A percentile compares a stretch with the other conserved stretches of the same genome.
phyloP scores from a whole-genome alignment of 2,888 invertebrate genomes.

The Nomada ruficornis region DNA sequence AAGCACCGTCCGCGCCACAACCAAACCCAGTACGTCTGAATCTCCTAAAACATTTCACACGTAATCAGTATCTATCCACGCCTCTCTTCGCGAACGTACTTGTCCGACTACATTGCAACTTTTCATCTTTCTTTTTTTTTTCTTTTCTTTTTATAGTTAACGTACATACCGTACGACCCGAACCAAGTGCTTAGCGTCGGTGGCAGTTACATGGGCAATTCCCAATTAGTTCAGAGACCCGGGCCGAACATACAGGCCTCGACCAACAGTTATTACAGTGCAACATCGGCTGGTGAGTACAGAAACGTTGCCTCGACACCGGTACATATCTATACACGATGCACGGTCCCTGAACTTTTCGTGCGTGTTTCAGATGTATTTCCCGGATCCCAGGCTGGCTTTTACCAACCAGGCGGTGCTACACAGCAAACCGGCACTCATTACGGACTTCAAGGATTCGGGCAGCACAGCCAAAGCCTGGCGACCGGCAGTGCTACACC shows the following conservation, averaged over 20 bases:
- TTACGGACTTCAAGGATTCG: slow-evolving; percentile 84
- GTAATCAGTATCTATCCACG: no score
- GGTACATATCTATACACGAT: neutral
- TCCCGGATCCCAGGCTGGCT: slow-evolving; percentile 83
- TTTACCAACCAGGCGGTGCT: slow-evolving; percentile 83
- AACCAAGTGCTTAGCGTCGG: slow-evolving; percentile 85
- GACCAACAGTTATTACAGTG: slow-evolving; percentile 83
- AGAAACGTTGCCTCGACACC: neutral
- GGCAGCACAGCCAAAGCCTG: slow-evolving; percentile 82
- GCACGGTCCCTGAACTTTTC: neutral
- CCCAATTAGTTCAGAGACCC: slow-evolving; percentile 88
- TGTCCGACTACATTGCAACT: neutral
- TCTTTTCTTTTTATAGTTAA: slow-evolving; percentile 80
- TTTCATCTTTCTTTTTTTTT: slow-evolving; percentile 39
- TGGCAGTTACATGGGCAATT: slow-evolving; percentile 87
- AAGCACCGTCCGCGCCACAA: slow-evolving; percentile 86
- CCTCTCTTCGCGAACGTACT: neutral
- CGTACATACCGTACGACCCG: slow-evolving; percentile 88
- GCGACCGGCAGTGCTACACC: slow-evolving; percentile 83
- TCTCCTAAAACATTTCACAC: no score
- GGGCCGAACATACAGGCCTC: slow-evolving; percentile 84
- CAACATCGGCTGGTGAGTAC: slow-evolving; percentile 81
- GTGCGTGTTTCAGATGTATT: slow-evolving; percentile 80
- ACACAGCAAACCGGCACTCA: slow-evolving; percentile 83
- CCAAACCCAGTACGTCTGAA: slow-evolving; percentile 82